Evolutionary conservation across 1,140 invertebrate genomes (phyloP).

Genomic region (Anoplophora glabripennis): DNA sequence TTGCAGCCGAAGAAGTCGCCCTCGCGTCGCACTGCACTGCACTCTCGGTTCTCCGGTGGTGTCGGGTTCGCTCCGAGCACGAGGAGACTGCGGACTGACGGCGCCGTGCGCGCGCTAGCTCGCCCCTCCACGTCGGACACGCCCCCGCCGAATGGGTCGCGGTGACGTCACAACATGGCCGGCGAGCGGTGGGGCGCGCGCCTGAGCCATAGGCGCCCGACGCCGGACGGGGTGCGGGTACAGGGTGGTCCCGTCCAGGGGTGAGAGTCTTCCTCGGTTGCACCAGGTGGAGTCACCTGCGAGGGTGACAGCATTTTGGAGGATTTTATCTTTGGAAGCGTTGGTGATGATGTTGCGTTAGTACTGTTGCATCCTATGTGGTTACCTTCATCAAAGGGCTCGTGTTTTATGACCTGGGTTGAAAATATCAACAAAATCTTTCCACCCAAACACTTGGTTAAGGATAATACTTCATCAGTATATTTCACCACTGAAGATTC

Average conservation of each 20-base stretch:
- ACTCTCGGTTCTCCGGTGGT: constrained; percentile 8
- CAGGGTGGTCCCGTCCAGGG: background rate
- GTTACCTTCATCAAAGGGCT: too few relatives aligned
- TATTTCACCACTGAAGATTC: too few relatives aligned
- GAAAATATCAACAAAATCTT: too few relatives aligned
- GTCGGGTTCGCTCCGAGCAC: constrained; percentile 16
- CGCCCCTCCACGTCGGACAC: constrained; percentile 9
- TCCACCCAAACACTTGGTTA: too few relatives aligned
- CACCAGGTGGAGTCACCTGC: too few relatives aligned
- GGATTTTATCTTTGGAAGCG: too few relatives aligned
- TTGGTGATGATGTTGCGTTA: too few relatives aligned
- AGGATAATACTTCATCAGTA: too few relatives aligned
- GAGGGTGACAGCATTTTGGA: too few relatives aligned
- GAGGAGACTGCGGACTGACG: constrained; percentile 26
- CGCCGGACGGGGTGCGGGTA: background rate
- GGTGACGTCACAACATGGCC: constrained; percentile 37
- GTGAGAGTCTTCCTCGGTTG: background rate
- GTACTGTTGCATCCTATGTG: too few relatives aligned
- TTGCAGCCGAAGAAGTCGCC: constrained; percentile 27
- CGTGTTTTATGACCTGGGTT: too few relatives aligned
- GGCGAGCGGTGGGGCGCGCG: constrained; percentile 2
- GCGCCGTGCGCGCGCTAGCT: constrained; percentile 10
- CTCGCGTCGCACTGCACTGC: background rate
- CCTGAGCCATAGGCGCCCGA: background rate
- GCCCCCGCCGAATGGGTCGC: constrained; percentile 23